These are phyloP conservation scores for Cyanoliseus patagonus DNA, from an alignment of 2,113 vertebrate genomes.

Conservation along the genomic window DNA sequence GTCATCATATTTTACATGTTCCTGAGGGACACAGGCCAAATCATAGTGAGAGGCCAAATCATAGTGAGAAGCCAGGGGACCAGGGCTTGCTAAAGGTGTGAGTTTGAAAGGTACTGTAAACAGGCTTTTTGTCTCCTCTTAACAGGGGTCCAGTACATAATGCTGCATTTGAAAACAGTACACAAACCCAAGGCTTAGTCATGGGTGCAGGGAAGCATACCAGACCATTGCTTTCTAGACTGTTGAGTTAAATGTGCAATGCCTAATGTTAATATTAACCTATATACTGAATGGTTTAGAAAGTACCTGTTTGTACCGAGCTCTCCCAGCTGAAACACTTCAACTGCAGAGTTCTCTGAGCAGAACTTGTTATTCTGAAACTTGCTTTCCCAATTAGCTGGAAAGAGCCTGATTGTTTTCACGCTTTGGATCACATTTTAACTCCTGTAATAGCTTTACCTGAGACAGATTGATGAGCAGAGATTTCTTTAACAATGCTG, in stretches of 20 bases:
- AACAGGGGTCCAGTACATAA: not conserved
- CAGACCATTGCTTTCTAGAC: not conserved
- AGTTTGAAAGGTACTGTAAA: not conserved
- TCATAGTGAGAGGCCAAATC: accelerated
- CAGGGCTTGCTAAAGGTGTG: not conserved
- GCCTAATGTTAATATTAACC: conserved; percentile 49
- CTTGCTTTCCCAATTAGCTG: conserved; percentile 19
- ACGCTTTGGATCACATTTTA: not conserved
- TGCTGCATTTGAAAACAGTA: not conserved
- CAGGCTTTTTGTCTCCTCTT: not conserved
- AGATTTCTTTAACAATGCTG: conserved; percentile 7
- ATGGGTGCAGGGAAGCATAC: not conserved
- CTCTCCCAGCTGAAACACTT: conserved; percentile 15
- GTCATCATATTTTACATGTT: not conserved
- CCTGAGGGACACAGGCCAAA: not conserved
- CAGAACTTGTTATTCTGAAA: not conserved
- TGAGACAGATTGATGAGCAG: not conserved
- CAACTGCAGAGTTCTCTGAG: not conserved
- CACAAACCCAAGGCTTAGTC: not conserved
- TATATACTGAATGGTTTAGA: conserved; percentile 19
- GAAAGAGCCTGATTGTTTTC: conserved; percentile 9
- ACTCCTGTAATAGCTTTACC: conserved; percentile 2
- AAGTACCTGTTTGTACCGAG: not conserved
- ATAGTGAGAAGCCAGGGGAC: not conserved
- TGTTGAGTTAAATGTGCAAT: not conserved